Base-by-base conservation (phyloP, 2,113 vertebrate species). In the Coturnix japonica region DNA sequence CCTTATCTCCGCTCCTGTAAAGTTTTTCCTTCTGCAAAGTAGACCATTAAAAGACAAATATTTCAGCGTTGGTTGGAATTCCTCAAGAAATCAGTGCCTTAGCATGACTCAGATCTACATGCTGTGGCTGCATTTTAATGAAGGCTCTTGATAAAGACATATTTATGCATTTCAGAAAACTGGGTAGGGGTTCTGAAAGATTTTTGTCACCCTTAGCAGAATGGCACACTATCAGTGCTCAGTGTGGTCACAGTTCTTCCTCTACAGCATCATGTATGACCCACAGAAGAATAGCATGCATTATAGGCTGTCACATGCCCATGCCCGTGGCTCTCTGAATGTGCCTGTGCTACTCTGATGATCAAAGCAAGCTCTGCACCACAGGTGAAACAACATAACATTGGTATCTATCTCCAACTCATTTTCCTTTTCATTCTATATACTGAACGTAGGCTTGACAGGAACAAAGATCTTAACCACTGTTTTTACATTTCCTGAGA, bases 11-110 rank as follows among this genome's bases (percentile, higher is more conserved):
- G 37, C 11, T 21, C 49, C 39, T 14, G 39, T 59, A 81, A 47
- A 72, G 73, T 2, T 37, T 72, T 69, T 51, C 28, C 44, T 77
- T 44, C 41, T 26, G 21, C 65, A 43, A 73, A 77, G 70, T 1
- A 56, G 21, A 56, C 13, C 41, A 61, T 49, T n/a, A 17, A 39
- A 91, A 83, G 41, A 37, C 79, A 91, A 85, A 49, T 54, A 85
- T 81, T 81, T 70, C 65, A 70, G 25, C 41, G 20, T 25, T 56
- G 70, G 70, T 56, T 87, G 56, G 65, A 87, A 90, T 87, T 84
- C 49, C 41, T 87, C 41, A 73, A 17, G 43, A 72, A 76, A 43
- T 54, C 73, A 76, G 31, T 76, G 44, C 63, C 59, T 75, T 3
- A 4, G 61, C 57, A 10, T n/a, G 53, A 81, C 33, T 78, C 77